Conservation (phyloP, 2,113 vertebrate genomes). For the Hepsetus odoe region DNA sequence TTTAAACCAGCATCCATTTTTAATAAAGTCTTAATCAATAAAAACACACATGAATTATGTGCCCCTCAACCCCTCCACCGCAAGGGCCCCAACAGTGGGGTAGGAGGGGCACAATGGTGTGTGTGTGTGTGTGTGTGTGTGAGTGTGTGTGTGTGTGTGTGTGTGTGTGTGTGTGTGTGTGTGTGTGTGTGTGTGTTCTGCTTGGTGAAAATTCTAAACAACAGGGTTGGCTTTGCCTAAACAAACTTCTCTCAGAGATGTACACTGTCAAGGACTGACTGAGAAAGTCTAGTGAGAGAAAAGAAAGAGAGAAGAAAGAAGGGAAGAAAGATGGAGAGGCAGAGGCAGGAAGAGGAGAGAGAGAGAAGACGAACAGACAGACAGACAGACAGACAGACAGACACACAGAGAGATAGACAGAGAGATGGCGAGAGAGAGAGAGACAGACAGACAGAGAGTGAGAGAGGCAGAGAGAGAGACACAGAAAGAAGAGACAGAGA, state of each 20-base stretch:
- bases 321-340: conserved; percentile 18
- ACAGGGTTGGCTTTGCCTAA: conserved; percentile 51
- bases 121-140: conserved; percentile 15
- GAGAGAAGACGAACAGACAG: conserved; percentile 22
- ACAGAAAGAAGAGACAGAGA: too few species aligned
- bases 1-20: conserved; percentile 52
- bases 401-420: too few species aligned
- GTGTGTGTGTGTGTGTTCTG: conserved; percentile 28
- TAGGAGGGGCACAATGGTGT: background rate
- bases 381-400: conserved; percentile 14
- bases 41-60: conserved; percentile 48
- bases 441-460: too few species aligned
- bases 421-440: too few species aligned
- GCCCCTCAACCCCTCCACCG: conserved; percentile 2
- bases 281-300: conserved; percentile 60
- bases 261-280: conserved; percentile 54
- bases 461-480: too few species aligned
- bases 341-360: conserved; percentile 27
- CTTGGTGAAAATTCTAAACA: background rate
- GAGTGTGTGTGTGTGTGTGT: background rate
- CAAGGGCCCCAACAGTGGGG: conserved; percentile 22
- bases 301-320: conserved; percentile 28
- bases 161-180: conserved; percentile 34
- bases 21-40: conserved; percentile 56
- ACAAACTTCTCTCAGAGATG: conserved; percentile 50